phyloP scores from a whole-genome alignment of 2,113 vertebrate genomes.

The Rhinolophus sinicus region DNA sequence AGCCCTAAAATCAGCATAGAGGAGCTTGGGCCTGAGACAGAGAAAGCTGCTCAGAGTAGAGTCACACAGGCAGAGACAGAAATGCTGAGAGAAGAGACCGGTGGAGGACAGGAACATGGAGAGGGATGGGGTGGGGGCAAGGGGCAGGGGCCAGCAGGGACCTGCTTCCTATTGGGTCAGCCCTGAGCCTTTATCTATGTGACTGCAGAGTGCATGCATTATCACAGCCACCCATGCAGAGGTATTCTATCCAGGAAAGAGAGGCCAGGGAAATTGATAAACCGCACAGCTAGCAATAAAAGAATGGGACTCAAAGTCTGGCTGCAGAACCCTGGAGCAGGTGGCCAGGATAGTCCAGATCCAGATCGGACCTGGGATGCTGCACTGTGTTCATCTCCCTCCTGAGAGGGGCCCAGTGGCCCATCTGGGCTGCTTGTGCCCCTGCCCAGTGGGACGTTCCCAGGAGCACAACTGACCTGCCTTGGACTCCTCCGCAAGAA shows the following conservation, averaged over 20 bases:
- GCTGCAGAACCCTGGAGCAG: background rate
- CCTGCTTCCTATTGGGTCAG: rapidly evolving
- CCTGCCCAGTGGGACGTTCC: background rate
- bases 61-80: background rate
- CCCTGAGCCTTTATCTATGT: background rate
- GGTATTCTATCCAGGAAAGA: background rate
- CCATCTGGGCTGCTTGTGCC: background rate
- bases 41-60: background rate
- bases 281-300: too few relatives aligned
- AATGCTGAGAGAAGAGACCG: background rate
- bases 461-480: background rate
- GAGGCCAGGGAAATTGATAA: background rate
- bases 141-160: background rate
- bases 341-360: background rate
- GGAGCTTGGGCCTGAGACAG: background rate
- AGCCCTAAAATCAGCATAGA: background rate
- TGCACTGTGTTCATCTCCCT: background rate
- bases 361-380: background rate
- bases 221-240: background rate
- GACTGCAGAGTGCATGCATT: background rate
- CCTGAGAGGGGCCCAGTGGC: rapidly evolving
- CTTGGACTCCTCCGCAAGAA: background rate
- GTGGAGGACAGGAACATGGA: background rate
- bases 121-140: background rate
- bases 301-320: background rate